Evolutionary conservation across 92 coral and sea anemone genomes (phyloP).

Genomic region (Epizoanthus scotinus): DNA sequence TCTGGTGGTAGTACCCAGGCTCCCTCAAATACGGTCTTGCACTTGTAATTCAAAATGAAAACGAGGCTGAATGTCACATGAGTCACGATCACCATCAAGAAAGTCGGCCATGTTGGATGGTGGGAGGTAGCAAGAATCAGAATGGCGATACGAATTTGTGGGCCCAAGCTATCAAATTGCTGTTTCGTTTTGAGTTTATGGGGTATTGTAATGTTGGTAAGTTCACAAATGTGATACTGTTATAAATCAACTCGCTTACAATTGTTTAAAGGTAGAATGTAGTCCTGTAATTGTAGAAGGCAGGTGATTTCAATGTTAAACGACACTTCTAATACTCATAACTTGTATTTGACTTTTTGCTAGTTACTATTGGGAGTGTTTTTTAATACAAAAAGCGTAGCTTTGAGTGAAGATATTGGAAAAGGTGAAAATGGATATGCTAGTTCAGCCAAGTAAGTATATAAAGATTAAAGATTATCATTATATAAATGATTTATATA

Average conservation of each 20-base stretch:
- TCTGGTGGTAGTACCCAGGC: neutral
- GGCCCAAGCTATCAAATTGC: slow-evolving; percentile 90
- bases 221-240: slow-evolving; percentile 9
- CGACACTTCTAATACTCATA: neutral
- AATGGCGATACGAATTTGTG: slow-evolving; percentile 76
- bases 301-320: neutral
- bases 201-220: slow-evolving; percentile 97
- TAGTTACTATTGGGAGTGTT: slow-evolving; percentile 89
- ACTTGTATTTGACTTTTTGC: slow-evolving; percentile 14
- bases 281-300: neutral
- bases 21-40: neutral
- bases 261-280: neutral
- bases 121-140: slow-evolving; percentile 8
- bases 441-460: slow-evolving; percentile 73
- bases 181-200: slow-evolving; percentile 93
- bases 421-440: slow-evolving; percentile 63
- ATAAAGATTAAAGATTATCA: neutral
- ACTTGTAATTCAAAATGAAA: too few species aligned
- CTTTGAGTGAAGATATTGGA: slow-evolving; percentile 81
- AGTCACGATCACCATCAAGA: slow-evolving; percentile 18
- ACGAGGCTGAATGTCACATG: slow-evolving; percentile 58
- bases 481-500: neutral
- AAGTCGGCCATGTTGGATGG: slow-evolving; percentile 73
- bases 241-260: neutral
- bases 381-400: slow-evolving; percentile 85